Base-by-base conservation (phyloP, 2,888 invertebrate species). In the Stenotaenia linearis region DNA sequence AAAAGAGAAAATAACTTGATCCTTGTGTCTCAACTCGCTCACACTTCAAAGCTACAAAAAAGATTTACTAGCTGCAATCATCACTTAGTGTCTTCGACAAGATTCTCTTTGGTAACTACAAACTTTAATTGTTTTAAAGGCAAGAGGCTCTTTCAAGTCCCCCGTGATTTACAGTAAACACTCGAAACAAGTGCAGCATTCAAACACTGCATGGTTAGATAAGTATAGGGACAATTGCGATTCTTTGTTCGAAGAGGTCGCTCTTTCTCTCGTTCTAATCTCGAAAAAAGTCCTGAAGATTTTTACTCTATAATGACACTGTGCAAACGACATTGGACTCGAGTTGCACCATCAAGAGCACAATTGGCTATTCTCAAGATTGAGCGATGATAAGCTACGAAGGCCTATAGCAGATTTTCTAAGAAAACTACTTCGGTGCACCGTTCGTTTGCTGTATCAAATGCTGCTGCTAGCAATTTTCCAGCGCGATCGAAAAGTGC, bases 51-150 rank as follows among this genome's bases (percentile, higher is more conserved):
- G 69, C 69, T 28, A 69, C 69, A 69, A 69, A 69, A 69, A 69
- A 69, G 69, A 69, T 69, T 69, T 69, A 69, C 25, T 69, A 69
- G 69, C 69, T 25, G 69, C 69, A 69, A 69, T 69, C 69, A 69
- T 69, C 69, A 69, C 69, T 69, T 69, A 28, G 69, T 25, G 28
- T 69, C 28, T 69, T 10, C 69, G 69, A 69, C 69, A 28, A 69
- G 69, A 25, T 12, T 50, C 25, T 28, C 69, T 69, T 28, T 69
- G 28, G 28, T 28, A 69, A 69, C 69, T 69, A 12, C 69, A 69
- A 69, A 69, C 69, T 69, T 69, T 69, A 69, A 69, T 69, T 69
- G 69, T 69, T 69, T 69, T 69, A 69, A 69, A 69, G 69, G 69
- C 69, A 28, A 69, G 69, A 69, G 69, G 69, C 25, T 69, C 69